Conservation (phyloP, 1,140 invertebrate genomes). For the Zaprionus inermis region DNA sequence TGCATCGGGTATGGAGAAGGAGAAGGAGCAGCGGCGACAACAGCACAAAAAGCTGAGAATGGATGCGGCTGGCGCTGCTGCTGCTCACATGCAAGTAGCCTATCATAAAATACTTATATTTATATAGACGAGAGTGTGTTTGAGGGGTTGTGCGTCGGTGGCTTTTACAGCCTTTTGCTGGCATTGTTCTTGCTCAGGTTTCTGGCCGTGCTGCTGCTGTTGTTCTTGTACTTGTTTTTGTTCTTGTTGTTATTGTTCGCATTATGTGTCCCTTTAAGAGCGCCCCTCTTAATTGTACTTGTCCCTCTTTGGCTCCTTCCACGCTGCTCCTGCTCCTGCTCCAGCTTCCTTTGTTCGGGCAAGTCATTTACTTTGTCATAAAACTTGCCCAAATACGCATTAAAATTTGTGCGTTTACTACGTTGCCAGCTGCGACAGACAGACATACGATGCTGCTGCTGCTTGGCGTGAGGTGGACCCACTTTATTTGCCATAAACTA, state of each 20-base stretch:
- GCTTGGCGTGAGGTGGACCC: not conserved
- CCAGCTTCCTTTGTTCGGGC: conserved; percentile 36
- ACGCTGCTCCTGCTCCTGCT: conserved; percentile 3
- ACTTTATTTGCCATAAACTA: conserved; percentile 46
- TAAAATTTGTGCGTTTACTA: conserved; percentile 51
- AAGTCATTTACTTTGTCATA: conserved; percentile 57
- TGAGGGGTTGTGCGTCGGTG: conserved; percentile 9
- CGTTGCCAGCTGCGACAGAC: conserved; percentile 31
- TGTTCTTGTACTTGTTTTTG: not conserved
- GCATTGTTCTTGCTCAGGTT: conserved; percentile 38
- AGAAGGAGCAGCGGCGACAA: not conserved
- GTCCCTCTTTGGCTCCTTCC: conserved; percentile 15
- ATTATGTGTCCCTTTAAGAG: conserved; percentile 43
- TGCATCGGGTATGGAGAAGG: no score
- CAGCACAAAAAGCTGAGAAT: conserved; percentile 30
- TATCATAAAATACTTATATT: conserved; percentile 52
- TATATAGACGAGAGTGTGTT: not conserved
- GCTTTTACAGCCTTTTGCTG: conserved; percentile 40
- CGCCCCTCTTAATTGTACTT: conserved; percentile 52
- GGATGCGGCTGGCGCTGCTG: conserved; percentile 5
- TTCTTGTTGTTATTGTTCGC: conserved; percentile 18
- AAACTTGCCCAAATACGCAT: conserved; percentile 56
- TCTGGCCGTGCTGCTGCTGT: not conserved
- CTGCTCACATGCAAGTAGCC: conserved; percentile 52
- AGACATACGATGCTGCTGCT: not conserved